Conservation (phyloP, 2,113 vertebrate genomes). For the Dromiciops gliroides region DNA sequence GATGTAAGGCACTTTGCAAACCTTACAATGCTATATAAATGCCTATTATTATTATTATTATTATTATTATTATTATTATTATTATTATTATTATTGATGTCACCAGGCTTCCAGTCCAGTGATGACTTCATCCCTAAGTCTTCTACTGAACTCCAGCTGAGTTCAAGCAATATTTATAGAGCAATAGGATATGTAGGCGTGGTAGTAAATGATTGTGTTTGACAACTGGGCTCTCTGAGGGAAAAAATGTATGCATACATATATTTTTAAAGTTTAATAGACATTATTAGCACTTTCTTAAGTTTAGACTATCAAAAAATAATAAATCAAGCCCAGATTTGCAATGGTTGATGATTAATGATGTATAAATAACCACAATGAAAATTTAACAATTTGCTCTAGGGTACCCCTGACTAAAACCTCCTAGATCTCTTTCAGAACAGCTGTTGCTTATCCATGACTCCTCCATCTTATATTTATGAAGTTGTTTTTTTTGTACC, state of each 20-base stretch:
- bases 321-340: neutral
- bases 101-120: neutral
- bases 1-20: neutral
- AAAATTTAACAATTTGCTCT: neutral
- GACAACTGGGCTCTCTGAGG: neutral
- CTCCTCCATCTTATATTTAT: neutral
- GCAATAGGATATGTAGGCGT: neutral
- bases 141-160: neutral
- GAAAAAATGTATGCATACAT: neutral
- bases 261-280: neutral
- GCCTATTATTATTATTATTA: neutral
- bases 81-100: neutral
- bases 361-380: neutral
- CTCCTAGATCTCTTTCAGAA: neutral
- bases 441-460: neutral
- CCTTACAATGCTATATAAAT: neutral
- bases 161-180: neutral
- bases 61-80: neutral
- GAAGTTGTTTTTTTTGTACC: neutral
- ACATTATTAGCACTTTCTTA: neutral
- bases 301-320: neutral
- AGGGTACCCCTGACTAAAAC: neutral
- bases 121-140: neutral
- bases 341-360: neutral
- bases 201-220: neutral